Evolutionary conservation across 2,113 vertebrate genomes (phyloP), one percentile per base, ranked within the genome.

Genomic region (Anarrhichthys ocellatus): DNA sequence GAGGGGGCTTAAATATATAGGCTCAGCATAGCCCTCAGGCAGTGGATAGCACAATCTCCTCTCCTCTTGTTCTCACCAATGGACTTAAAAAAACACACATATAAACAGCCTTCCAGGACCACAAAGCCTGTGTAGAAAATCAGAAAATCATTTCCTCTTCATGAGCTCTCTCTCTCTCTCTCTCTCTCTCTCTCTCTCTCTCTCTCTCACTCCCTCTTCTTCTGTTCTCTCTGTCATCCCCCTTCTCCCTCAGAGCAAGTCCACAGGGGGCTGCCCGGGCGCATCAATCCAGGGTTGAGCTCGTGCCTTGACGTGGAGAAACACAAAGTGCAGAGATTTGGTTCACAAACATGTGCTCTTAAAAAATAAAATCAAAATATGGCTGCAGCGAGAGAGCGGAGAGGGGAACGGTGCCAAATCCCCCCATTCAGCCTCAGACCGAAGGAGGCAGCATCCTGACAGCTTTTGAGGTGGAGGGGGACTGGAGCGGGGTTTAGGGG

Each of bases 71-170:
- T 91, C 82, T 87, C 73, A 65, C 83, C 83, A 90, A 90, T 92
- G 83, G 92, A 93, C 92, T 93, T 93, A 91, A 93, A 92, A 83
- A 75, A 2, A 56, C 52, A 78, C 38, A 87, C 74, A 86, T 83
- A 87, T 84, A 86, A 85, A 90, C 86, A 88, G 85, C 82, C 83
- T 90, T 93, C 92, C 85, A 88, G 83, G 84, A 91, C 80, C 88
- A 91, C 91, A 93, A 92, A 93, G 91, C 88, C 78, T 86, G 83
- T 93, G 91, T 78, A 89, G 85, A 92, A 93, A 93, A 94, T 93
- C 90, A 88, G 80, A 91, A 92, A 90, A 93, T 92, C 85, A 89
- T 90, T 92, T 88, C 88, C 86, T 88, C 86, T 77, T 85, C 84
- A 88, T 20, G 48, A 18, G 48, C 48, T 20, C 10, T 6, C 48